Conservation (phyloP, 2,888 invertebrate genomes). For the Orthosia cruda region DNA sequence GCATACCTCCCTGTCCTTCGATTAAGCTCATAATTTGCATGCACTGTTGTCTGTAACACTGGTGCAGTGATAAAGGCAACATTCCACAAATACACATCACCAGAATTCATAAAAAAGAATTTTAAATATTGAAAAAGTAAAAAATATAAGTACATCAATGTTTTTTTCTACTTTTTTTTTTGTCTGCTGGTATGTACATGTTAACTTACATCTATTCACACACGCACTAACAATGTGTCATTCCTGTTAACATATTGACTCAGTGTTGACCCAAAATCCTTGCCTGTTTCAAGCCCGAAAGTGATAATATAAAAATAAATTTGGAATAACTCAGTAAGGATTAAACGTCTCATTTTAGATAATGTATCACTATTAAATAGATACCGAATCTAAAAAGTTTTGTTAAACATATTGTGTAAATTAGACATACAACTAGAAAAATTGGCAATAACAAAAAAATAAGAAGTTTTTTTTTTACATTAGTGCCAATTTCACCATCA, state of each 20-base stretch:
- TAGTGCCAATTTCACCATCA: constrained; percentile 83
- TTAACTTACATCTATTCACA: constrained; percentile 82
- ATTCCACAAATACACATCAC: constrained; percentile 74
- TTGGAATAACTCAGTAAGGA: constrained; percentile 41
- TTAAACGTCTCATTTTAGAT: constrained; percentile 66
- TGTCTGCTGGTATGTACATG: constrained; percentile 71
- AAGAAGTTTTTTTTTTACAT: neutral
- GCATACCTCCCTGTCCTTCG: constrained; percentile 89
- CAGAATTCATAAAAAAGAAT: neutral
- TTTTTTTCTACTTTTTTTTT: neutral
- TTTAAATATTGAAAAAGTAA: neutral
- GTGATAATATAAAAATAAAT: neutral
- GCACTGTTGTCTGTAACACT: constrained; percentile 80
- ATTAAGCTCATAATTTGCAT: constrained; percentile 85
- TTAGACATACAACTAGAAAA: constrained; percentile 81
- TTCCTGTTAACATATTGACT: constrained; percentile 82
- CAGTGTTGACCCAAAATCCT: constrained; percentile 64
- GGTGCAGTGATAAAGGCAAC: constrained; percentile 74
- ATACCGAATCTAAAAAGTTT: constrained; percentile 75
- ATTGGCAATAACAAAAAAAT: constrained; percentile 69
- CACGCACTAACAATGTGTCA: constrained; percentile 87
- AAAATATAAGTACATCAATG: neutral
- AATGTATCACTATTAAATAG: constrained; percentile 52
- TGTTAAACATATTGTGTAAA: constrained; percentile 81
- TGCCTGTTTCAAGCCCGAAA: constrained; percentile 15